Conservation (phyloP, 2,888 invertebrate species). For the Julus scandinavius region DNA sequence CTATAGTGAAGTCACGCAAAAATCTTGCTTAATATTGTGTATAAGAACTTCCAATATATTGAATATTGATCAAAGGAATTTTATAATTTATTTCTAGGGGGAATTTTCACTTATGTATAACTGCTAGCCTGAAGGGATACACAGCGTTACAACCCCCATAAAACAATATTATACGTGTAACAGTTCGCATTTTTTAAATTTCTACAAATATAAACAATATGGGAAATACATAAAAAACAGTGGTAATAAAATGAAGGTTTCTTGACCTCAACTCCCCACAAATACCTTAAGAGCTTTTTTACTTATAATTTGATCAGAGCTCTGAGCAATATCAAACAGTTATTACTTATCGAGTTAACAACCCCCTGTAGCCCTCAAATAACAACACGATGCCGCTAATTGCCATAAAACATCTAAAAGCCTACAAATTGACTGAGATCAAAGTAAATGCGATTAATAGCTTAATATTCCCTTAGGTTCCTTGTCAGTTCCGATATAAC, state of each 20-base stretch:
- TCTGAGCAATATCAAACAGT: constrained; percentile 6
- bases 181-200: not conserved
- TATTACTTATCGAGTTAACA: constrained; percentile 39
- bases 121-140: not conserved
- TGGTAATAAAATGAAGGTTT: not conserved
- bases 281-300: constrained; percentile 14
- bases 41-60: too few species aligned
- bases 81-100: not conserved
- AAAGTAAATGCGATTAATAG: constrained; percentile 10
- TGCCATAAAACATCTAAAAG: constrained; percentile 16
- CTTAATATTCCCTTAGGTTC: not conserved
- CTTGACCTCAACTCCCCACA: constrained; percentile 20
- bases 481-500: not conserved
- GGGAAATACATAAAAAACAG: not conserved
- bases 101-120: not conserved
- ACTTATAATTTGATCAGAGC: constrained; percentile 6
- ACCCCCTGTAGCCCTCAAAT: not conserved
- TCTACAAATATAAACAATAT: constrained; percentile 29
- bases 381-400: not conserved
- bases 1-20: not conserved
- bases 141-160: not conserved
- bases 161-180: not conserved
- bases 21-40: too few species aligned
- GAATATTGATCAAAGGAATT: not conserved
- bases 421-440: constrained; percentile 12